Conservation (phyloP, 2,797 vertebrate genomes). For the Chlorospingus flavigularis region DNA sequence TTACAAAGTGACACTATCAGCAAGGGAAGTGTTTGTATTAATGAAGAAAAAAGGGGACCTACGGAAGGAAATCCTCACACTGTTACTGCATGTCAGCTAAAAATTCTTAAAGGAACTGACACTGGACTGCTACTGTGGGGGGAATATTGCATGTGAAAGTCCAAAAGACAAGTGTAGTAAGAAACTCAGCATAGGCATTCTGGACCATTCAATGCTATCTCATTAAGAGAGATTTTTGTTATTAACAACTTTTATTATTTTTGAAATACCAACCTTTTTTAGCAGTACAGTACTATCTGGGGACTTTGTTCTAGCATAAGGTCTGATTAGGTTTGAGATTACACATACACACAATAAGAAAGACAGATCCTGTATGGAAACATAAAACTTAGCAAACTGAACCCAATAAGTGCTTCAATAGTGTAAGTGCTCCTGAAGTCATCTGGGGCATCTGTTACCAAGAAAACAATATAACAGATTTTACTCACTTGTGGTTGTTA, state of each 20-base stretch:
- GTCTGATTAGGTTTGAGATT: not conserved
- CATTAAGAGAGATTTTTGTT: not conserved
- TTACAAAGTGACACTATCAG: conserved; percentile 3
- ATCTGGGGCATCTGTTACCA: not conserved
- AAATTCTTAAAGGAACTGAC: not conserved
- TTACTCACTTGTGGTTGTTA: not conserved
- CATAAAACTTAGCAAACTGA: not conserved
- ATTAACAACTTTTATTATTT: not conserved
- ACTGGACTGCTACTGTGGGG: not conserved
- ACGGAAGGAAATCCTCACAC: not conserved
- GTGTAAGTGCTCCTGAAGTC: not conserved
- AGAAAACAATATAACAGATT: not conserved
- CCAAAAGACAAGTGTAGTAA: not conserved
- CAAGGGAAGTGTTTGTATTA: not conserved
- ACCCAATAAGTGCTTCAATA: not conserved
- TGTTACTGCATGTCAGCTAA: not conserved
- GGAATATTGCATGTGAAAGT: not conserved
- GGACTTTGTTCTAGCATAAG: not conserved
- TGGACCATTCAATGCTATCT: not conserved
- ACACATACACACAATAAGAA: not conserved
- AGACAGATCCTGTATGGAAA: not conserved
- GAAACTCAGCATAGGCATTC: not conserved
- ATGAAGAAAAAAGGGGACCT: not conserved
- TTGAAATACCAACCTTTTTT: not conserved
- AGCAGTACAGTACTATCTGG: not conserved